Evolutionary conservation across 1,140 invertebrate genomes (phyloP).

Genomic region (Luehdorfia chinensis): DNA sequence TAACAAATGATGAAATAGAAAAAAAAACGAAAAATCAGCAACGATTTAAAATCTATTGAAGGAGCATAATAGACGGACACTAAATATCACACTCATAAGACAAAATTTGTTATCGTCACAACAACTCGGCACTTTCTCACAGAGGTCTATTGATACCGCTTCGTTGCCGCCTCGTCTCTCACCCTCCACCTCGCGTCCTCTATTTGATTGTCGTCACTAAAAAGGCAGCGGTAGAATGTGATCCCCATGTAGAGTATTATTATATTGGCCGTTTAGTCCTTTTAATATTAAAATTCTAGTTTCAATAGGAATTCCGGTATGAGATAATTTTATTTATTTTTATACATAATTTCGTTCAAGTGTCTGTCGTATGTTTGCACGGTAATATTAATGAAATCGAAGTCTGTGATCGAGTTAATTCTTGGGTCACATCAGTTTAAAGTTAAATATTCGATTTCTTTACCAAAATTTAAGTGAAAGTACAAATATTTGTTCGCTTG

Average conservation of each 20-base stretch:
- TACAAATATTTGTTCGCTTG: too few species aligned
- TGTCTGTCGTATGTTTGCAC: too few species aligned
- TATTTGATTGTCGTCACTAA: conserved; percentile 22
- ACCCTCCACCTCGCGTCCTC: conserved; percentile 17
- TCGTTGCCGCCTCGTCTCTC: neutral
- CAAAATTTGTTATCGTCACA: conserved; percentile 20
- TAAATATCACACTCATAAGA: conserved; percentile 17
- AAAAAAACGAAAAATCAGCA: too few species aligned
- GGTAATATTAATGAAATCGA: too few species aligned
- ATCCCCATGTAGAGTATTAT: conserved; percentile 3
- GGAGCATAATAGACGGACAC: conserved; percentile 5
- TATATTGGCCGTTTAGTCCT: conserved; percentile 1
- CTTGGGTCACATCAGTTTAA: too few species aligned
- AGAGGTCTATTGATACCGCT: conserved; percentile 20
- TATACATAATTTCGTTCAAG: neutral
- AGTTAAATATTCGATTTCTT: too few species aligned
- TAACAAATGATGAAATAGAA: too few species aligned
- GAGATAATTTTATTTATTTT: neutral
- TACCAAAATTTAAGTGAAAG: too few species aligned
- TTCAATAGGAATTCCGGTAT: neutral
- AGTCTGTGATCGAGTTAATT: too few species aligned
- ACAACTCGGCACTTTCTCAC: conserved; percentile 22
- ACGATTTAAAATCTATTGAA: conserved; percentile 9
- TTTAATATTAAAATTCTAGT: too few species aligned
- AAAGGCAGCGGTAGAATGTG: conserved; percentile 12